Conservation (phyloP, 1,140 invertebrate species). For the Caenorhabditis inopinata region DNA sequence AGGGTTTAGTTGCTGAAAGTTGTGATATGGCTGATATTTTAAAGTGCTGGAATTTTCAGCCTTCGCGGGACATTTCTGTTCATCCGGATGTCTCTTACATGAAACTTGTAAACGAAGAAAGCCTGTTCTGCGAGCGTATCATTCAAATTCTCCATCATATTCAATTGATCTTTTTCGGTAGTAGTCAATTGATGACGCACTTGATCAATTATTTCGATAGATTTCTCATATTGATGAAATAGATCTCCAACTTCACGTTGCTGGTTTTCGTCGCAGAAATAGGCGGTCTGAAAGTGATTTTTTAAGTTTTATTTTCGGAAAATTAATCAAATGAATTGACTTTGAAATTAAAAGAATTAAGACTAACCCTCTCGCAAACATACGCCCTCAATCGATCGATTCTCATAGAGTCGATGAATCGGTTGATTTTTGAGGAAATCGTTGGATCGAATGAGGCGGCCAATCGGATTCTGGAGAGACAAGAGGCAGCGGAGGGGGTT, state of each 20-base stretch:
- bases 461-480: constrained; percentile 17
- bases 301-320: background rate
- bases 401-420: constrained; percentile 15
- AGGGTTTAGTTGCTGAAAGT: constrained; percentile 1
- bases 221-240: background rate
- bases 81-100: too few species aligned
- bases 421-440: constrained; percentile 6
- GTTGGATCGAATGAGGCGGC: background rate
- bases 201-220: background rate
- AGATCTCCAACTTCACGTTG: background rate
- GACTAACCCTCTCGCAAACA: constrained; percentile 16
- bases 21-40: background rate
- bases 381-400: constrained; percentile 1
- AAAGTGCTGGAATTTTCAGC: background rate
- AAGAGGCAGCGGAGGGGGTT: background rate
- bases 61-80: background rate
- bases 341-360: too few species aligned
- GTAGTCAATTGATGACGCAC: background rate
- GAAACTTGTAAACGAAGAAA: constrained; percentile 18
- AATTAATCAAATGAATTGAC: too few species aligned
- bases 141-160: constrained; percentile 41
- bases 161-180: constrained; percentile 28
- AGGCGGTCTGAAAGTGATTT: constrained; percentile 10
- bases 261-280: background rate
- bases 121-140: constrained; percentile 18